These are phyloP conservation scores for Aricia artaxerxes DNA, from an alignment of 2,888 invertebrate species.

Conservation along the genomic window DNA sequence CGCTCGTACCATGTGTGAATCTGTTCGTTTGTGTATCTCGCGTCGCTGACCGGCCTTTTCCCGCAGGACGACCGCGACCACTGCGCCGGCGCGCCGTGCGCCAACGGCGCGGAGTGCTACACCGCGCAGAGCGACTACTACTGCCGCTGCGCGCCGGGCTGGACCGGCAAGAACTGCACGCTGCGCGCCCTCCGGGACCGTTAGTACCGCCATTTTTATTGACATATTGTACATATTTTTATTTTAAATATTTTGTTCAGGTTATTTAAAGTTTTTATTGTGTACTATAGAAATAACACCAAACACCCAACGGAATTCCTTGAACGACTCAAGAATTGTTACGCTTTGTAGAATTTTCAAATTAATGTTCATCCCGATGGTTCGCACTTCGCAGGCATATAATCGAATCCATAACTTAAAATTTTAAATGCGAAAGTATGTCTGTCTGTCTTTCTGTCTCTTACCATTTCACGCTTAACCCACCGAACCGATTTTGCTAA, in stretches of 20 bases:
- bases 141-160: constrained; percentile 93
- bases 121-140: constrained; percentile 94
- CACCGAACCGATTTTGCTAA: too few relatives aligned
- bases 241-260: neutral
- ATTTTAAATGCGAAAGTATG: too few relatives aligned
- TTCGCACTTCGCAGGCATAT: too few relatives aligned
- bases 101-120: constrained; percentile 91
- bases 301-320: too few relatives aligned
- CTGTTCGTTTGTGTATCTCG: neutral
- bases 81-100: constrained; percentile 93
- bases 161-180: constrained; percentile 93
- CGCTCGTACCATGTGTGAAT: neutral
- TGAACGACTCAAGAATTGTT: too few relatives aligned
- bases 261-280: neutral
- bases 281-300: too few relatives aligned
- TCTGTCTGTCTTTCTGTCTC: too few relatives aligned
- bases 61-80: constrained; percentile 91
- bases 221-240: neutral
- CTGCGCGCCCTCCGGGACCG: constrained; percentile 74
- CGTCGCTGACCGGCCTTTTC: neutral
- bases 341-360: too few relatives aligned
- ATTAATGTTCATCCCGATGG: too few relatives aligned
- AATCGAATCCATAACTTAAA: too few relatives aligned
- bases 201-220: constrained; percentile 61
- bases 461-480: too few relatives aligned